phyloP scores from a whole-genome alignment of 2,888 invertebrate species.

The Sipha maydis region DNA sequence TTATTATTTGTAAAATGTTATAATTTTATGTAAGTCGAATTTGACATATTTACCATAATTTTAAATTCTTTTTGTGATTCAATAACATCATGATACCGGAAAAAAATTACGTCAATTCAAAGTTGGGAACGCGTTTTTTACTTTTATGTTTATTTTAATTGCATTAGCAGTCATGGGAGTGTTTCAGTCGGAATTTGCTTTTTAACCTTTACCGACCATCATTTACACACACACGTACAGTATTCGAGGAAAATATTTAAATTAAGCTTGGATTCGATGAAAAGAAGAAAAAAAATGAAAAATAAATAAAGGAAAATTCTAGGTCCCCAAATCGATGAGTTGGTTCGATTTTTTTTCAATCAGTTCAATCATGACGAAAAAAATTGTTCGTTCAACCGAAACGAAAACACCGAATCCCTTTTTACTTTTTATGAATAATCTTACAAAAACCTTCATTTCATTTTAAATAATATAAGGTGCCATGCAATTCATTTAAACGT shows the following conservation, averaged over 20 bases:
- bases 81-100: slow-evolving; percentile 13
- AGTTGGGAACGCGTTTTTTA: slow-evolving; percentile 34
- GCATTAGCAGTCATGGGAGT: slow-evolving; percentile 51
- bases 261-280: slow-evolving; percentile 43
- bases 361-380: slow-evolving; percentile 56
- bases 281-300: slow-evolving; percentile 39
- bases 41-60: slow-evolving; percentile 3
- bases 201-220: slow-evolving; percentile 42
- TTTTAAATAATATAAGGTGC: slow-evolving; percentile 53
- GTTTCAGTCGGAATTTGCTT: slow-evolving; percentile 49
- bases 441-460: slow-evolving; percentile 47
- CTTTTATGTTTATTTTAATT: slow-evolving; percentile 57
- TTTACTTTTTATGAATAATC: slow-evolving; percentile 56
- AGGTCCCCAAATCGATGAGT: slow-evolving; percentile 49
- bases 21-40: slow-evolving; percentile 9
- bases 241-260: slow-evolving; percentile 59
- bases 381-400: slow-evolving; percentile 48
- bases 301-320: slow-evolving; percentile 56
- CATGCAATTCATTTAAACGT: slow-evolving; percentile 51
- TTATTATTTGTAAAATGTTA: slow-evolving; percentile 10
- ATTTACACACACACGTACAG: slow-evolving; percentile 34
- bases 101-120: slow-evolving; percentile 45
- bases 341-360: slow-evolving; percentile 55
- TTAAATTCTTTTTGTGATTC: slow-evolving; percentile 33
- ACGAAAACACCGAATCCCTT: slow-evolving; percentile 58